Evolutionary conservation across 2,113 vertebrate species (phyloP), one percentile per base, ranked within the genome.

Genomic region (Apeltes quadracus): DNA sequence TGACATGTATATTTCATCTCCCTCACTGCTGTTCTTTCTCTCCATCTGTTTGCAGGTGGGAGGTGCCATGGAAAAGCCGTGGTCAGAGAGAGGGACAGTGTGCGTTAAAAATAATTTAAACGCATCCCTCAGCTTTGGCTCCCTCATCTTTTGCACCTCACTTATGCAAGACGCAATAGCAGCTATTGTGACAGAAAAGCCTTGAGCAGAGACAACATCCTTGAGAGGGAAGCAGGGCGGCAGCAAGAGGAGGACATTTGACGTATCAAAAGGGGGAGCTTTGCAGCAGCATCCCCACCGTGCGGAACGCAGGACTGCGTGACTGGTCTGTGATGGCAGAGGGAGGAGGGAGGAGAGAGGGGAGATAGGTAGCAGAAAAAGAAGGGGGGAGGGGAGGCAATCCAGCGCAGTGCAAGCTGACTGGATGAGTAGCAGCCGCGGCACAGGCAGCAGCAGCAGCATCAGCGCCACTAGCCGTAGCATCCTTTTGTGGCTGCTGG

Each of bases 371-470:
- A 76, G 76, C 74, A 72, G 6, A 69, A 34, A 79, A 57, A 65
- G 74, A 79, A 84, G 84, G 58, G 84, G 41, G 84, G 88, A 75
- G 87, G 89, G 90, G 89, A 85, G 77, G 73, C 72, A 69, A 70
- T 84, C 85, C 84, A 81, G 89, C 79, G 84, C 86, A 85, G 86
- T 84, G 81, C 79, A 79, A 87, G 77, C 79, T 68, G 89, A 87
- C 76, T 91, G 89, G 88, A 87, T 89, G 87, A 91, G 91, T 79
- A 87, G 87, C 87, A 93, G 80, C 85, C 80, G 44, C 53, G 82
- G 82, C 79, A 76, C 83, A 80, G 84, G 88, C 87, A 88, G 84
- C 88, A 89, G 88, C 87, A 88, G 84, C 88, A 89, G 85, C 90
- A 89, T 84, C 88, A 88, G 86, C 82, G 87, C 82, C 90, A 89